These are phyloP conservation scores for Bos indicus DNA, from an alignment of 2,113 vertebrate genomes.

Conservation along the genomic window DNA sequence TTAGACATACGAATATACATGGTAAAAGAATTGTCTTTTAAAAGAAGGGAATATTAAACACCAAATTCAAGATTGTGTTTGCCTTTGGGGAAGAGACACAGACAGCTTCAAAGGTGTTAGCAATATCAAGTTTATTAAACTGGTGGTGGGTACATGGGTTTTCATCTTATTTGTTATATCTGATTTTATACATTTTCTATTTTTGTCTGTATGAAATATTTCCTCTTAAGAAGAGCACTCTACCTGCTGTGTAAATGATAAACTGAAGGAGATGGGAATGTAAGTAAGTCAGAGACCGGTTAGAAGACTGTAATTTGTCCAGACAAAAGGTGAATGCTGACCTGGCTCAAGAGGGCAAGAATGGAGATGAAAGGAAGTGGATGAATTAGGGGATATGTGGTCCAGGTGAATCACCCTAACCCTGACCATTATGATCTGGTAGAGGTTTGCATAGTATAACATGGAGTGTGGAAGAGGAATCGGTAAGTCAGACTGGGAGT, in stretches of 20 bases:
- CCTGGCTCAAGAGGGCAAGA: background rate
- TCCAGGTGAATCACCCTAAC: background rate
- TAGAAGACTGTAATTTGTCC: background rate
- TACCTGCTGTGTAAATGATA: background rate
- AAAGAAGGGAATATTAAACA: background rate
- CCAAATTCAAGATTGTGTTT: background rate
- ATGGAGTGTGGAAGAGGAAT: background rate
- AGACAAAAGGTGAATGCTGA: background rate
- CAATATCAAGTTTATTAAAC: slow-evolving; percentile 3
- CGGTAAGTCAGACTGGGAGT: background rate
- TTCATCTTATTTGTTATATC: background rate
- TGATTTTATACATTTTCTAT: background rate
- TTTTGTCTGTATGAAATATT: background rate
- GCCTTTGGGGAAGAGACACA: background rate
- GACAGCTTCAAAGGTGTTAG: background rate
- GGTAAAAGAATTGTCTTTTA: background rate
- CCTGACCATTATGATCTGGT: background rate
- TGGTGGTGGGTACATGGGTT: background rate
- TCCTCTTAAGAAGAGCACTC: background rate
- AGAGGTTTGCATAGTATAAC: background rate
- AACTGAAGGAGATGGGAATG: background rate
- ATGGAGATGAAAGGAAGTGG: background rate
- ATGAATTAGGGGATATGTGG: background rate
- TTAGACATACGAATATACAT: background rate
- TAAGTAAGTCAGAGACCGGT: background rate